Base-by-base conservation (phyloP, 1,140 invertebrate species). In the Bradynema listronoti region DNA sequence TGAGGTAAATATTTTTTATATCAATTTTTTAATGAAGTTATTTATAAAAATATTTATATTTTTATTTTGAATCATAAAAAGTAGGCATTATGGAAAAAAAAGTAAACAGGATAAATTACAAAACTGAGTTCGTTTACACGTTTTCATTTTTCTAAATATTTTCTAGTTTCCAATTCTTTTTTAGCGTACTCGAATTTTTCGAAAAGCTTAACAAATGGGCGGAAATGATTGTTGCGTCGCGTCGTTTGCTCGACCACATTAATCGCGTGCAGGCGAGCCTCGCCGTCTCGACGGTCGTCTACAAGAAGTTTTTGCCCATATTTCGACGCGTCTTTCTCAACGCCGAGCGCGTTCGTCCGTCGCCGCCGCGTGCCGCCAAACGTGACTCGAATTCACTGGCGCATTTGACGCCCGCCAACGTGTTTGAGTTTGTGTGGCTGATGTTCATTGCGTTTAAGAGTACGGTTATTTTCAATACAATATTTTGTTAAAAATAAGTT, bases 161-260 rank as follows among this genome's bases (percentile, higher is more conserved):
- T 39, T 11, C 36, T 39, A 39, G 19, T 11, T 39, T 11, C 19
- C 11, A 39, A 39, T 29, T 62, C 58, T 59, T 63, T 39, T 39
- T 43, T 78, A 90, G 88, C 71, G 82, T 96, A 39, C 87, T 90
- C 59, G 87, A 95, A 65, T 98, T 98, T 81, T 94, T 96, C 78
- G 85, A 85, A 43, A 96, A 95, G 81, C 92, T 91, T 71, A 89
- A 90, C 77, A 88, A 87, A 72, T 97, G 93, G 93, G 86, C 87
- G 45, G 89, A 92, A 68, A 94, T 97, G 90, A 86, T 88, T 0
- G 86, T 87, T 65, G 84, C 93, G 77, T 84, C 88, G 0, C 84
- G 86, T 64, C 87, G 90, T 42, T 90, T 95, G 72, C 83, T 86
- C 54, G 83, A 85, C 22, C 89, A 88, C 79, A 87, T 97, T 49